Evolutionary conservation across 2,113 vertebrate species (phyloP).

Genomic region (Mola mola): DNA sequence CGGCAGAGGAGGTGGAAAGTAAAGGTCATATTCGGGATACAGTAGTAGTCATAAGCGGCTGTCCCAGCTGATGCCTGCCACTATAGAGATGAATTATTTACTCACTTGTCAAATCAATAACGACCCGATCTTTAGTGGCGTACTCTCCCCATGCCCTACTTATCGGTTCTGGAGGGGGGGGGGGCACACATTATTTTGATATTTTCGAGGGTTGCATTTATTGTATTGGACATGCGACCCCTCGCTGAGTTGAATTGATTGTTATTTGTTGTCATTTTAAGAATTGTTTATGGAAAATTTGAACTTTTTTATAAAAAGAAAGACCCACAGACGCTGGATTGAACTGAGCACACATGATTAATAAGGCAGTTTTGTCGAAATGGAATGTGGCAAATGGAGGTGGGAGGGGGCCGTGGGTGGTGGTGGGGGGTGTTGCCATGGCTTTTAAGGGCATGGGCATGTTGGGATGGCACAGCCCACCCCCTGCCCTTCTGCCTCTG

Average conservation of each 20-base stretch:
- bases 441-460: constrained; percentile 74
- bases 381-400: constrained; percentile 60
- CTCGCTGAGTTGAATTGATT: constrained; percentile 63
- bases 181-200: constrained; percentile 66
- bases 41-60: constrained; percentile 46
- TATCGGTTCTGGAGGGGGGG: constrained; percentile 58
- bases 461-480: constrained; percentile 73
- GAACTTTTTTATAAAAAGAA: constrained; percentile 30
- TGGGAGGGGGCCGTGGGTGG: constrained; percentile 3
- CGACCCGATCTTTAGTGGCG: constrained; percentile 68
- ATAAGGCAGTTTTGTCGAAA: constrained; percentile 67
- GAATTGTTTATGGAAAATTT: constrained; percentile 66
- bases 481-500: constrained; percentile 68
- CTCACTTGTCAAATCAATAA: constrained; percentile 81
- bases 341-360: constrained; percentile 55
- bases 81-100: constrained; percentile 80
- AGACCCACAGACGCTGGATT: constrained; percentile 21
- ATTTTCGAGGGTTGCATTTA: constrained; percentile 51
- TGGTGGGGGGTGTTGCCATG: constrained; percentile 62
- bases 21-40: constrained; percentile 49
- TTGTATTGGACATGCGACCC: constrained; percentile 48
- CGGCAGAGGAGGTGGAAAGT: constrained; percentile 11
- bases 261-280: constrained; percentile 59
- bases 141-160: constrained; percentile 76
- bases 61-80: constrained; percentile 78